Percentiles rank a stretch among this genome's conserved stretches.
These are phyloP conservation scores for Meandrina meandrites DNA, from an alignment of 92 coral and sea anemone species.

Conservation along the genomic window DNA sequence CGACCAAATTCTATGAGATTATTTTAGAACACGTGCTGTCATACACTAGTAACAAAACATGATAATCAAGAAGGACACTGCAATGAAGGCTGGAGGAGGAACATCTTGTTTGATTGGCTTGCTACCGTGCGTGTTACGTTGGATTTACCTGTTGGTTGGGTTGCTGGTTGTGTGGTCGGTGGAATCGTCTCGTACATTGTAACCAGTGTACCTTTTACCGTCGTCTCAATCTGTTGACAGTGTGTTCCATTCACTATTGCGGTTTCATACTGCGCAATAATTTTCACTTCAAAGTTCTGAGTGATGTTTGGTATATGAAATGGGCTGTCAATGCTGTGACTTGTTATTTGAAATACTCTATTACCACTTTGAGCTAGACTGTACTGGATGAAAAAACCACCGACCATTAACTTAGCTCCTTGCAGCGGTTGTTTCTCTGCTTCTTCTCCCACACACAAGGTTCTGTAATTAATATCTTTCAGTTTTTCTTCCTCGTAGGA, in stretches of 20 bases:
- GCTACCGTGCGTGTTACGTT: not conserved
- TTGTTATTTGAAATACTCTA: no score
- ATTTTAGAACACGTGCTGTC: no score
- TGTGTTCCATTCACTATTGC: not conserved
- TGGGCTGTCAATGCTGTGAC: not conserved
- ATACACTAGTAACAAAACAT: not conserved
- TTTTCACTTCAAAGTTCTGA: not conserved
- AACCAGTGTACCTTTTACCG: not conserved
- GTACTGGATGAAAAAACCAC: no score
- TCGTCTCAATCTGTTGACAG: not conserved
- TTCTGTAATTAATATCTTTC: not conserved
- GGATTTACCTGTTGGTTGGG: not conserved
- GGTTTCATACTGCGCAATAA: not conserved
- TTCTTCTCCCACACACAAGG: not conserved
- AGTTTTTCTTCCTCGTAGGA: not conserved
- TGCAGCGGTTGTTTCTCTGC: not conserved
- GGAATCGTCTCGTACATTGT: slow-evolving; percentile 22
- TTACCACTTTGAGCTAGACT: no score
- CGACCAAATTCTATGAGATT: no score
- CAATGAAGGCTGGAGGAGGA: not conserved
- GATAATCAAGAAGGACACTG: not conserved
- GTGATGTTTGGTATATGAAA: slow-evolving; percentile 3
- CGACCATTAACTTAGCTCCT: no score
- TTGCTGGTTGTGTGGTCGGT: not conserved
- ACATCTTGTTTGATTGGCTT: not conserved